Conservation (phyloP, 1,140 invertebrate genomes). For the Drosophila pectinifera region DNA sequence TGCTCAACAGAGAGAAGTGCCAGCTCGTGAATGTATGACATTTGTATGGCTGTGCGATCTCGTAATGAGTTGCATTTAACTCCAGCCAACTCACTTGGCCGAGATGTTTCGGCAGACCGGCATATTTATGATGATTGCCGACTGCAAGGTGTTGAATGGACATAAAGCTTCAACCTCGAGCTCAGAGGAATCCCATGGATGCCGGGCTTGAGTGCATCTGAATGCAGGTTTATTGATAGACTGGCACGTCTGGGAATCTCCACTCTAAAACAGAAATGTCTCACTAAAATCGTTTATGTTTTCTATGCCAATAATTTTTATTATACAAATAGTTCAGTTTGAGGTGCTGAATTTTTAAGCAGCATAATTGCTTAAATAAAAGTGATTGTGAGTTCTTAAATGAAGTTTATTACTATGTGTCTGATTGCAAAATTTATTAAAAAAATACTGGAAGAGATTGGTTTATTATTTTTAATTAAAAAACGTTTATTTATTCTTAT, state of each 20-base stretch:
- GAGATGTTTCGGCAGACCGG: slow-evolving; percentile 39
- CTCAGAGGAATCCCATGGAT: slow-evolving; percentile 7
- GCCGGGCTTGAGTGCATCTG: slow-evolving; percentile 27
- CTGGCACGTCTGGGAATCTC: not conserved
- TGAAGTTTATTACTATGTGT: too few relatives aligned
- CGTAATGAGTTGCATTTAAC: slow-evolving; percentile 79
- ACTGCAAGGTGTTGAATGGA: slow-evolving; percentile 47
- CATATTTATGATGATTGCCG: slow-evolving; percentile 42
- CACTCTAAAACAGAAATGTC: not conserved
- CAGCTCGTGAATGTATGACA: slow-evolving; percentile 28
- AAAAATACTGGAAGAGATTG: too few relatives aligned
- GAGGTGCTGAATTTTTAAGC: too few relatives aligned
- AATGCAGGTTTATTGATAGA: slow-evolving; percentile 40
- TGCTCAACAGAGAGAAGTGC: slow-evolving; percentile 51
- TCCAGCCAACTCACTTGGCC: slow-evolving; percentile 32
- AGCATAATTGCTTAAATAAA: too few relatives aligned
- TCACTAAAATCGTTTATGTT: not conserved
- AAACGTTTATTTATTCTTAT: too few relatives aligned
- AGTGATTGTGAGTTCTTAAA: too few relatives aligned
- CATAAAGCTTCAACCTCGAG: not conserved
- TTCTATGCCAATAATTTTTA: not conserved
- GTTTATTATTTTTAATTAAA: too few relatives aligned
- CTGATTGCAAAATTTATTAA: too few relatives aligned
- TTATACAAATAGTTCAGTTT: too few relatives aligned
- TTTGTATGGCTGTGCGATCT: slow-evolving; percentile 44